Conservation (phyloP, 2,888 invertebrate genomes). For the Tiliacea aurago region DNA sequence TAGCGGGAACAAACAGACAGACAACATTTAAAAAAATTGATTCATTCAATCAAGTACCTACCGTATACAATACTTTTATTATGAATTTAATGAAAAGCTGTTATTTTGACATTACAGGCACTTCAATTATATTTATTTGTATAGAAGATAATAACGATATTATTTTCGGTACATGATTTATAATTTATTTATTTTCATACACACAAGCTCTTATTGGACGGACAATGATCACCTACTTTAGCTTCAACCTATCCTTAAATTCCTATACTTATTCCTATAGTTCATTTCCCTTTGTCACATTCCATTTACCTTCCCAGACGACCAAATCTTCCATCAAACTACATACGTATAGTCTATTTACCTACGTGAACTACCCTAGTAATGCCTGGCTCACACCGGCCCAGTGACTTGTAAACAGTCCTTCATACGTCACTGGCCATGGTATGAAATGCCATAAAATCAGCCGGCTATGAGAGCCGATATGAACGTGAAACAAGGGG, state of each 20-base stretch:
- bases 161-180: too few species aligned
- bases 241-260: constrained; percentile 1
- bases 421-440: constrained; percentile 62
- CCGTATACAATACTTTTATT: too few species aligned
- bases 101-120: too few species aligned
- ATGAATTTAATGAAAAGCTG: too few species aligned
- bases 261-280: too few species aligned
- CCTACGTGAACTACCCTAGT: constrained; percentile 16
- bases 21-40: too few species aligned
- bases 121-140: too few species aligned
- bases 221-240: background rate
- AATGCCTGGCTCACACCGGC: constrained; percentile 43
- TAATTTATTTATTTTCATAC: background rate
- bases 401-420: constrained; percentile 68
- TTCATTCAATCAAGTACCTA: too few species aligned
- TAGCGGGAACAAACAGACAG: too few species aligned
- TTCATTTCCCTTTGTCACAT: constrained; percentile 10
- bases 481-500: constrained; percentile 70
- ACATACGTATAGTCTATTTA: background rate
- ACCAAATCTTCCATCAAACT: constrained; percentile 1
- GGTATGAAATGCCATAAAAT: constrained; percentile 74
- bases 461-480: constrained; percentile 73
- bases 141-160: too few species aligned
- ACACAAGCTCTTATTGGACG: background rate
- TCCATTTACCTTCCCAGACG: constrained; percentile 8